Evolutionary conservation across 53 echinoderm and acorn worm species (phyloP), one percentile per base, ranked within the genome.

Genomic region (Antedon mediterranea): DNA sequence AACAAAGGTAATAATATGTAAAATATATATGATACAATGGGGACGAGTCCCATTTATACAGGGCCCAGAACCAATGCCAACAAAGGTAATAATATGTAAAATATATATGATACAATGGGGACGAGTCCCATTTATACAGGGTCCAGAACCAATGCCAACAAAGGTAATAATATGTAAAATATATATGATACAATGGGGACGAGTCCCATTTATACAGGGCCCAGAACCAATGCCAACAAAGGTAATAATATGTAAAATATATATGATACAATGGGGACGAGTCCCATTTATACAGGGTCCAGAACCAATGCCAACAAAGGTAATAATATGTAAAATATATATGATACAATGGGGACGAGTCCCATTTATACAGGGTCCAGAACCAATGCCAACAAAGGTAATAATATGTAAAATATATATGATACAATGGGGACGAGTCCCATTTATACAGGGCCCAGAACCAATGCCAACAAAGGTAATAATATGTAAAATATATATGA

Each of bases 401-500:
- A n/a, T n/a, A n/a, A n/a, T n/a, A n/a, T n/a, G n/a, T n/a, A n/a
- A n/a, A n/a, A n/a, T n/a, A n/a, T n/a, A n/a, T n/a, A n/a, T n/a
- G n/a, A n/a, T n/a, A 78, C 75, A 89, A 80, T 95, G 95, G 95
- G 91, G 91, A 43, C 83, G 91, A 83, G 91, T 95, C 80, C 95
- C 95, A 44, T 95, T 95, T 82, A 74, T 95, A 75, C 85, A 79
- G 41, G 87, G 87, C 29, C 87, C 87, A 23, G 83, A 83, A 71
- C 83, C 83, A 27, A 77, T 81, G 5, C 83, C 83, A n/a, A n/a
- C n/a, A n/a, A n/a, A n/a, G n/a, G n/a, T n/a, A n/a, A n/a, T n/a
- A n/a, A n/a, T n/a, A n/a, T n/a, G n/a, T n/a, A n/a, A n/a, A n/a
- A n/a, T n/a, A n/a, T n/a, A n/a, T n/a, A n/a, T n/a, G n/a, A n/a